phyloP scores from a whole-genome alignment of 2,888 invertebrate genomes.

The Hydraecia micacea region DNA sequence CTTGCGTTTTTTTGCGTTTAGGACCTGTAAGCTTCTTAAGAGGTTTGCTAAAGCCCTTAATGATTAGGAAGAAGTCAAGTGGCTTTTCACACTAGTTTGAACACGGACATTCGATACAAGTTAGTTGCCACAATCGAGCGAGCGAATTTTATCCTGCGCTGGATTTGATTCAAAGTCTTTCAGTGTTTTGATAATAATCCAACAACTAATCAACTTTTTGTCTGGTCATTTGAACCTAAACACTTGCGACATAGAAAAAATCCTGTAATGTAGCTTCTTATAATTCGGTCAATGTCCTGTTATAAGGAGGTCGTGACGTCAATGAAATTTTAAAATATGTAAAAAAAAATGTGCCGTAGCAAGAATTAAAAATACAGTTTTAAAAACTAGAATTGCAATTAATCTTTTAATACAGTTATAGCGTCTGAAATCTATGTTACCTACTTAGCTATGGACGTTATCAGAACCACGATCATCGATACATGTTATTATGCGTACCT shows the following conservation, averaged over 20 bases:
- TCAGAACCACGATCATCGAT: too few relatives aligned
- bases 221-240: background rate
- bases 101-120: too few relatives aligned
- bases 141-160: background rate
- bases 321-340: background rate
- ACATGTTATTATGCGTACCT: background rate
- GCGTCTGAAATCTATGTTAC: background rate
- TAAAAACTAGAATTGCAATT: background rate
- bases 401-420: background rate
- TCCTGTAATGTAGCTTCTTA: background rate
- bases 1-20: too few relatives aligned
- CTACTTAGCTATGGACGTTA: background rate
- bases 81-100: too few relatives aligned
- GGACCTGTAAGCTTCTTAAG: too few relatives aligned
- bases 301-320: background rate
- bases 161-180: background rate
- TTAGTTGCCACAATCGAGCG: too few relatives aligned
- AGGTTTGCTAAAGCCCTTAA: too few relatives aligned
- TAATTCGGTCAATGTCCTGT: background rate
- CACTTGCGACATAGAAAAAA: background rate
- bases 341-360: constrained; percentile 9
- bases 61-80: too few relatives aligned
- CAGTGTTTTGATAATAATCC: background rate
- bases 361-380: constrained; percentile 8
- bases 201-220: background rate